Conservation (phyloP, 2,113 vertebrate species). For the Atractosteus spatula region DNA sequence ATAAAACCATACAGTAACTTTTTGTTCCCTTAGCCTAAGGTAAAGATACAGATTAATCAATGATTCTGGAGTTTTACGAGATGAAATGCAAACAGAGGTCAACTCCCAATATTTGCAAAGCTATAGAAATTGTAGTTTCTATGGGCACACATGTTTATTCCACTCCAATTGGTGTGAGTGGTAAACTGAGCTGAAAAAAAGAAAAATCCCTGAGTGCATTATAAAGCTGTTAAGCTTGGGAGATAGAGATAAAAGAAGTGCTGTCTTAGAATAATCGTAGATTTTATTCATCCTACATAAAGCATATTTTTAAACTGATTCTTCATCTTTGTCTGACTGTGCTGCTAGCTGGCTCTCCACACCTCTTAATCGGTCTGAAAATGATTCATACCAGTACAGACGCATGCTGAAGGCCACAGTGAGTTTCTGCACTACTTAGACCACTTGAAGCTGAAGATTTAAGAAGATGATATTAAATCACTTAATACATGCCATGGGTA, state of each 20-base stretch:
- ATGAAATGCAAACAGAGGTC: slow-evolving; percentile 8
- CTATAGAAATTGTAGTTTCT: neutral
- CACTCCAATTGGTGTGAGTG: neutral
- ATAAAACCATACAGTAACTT: too few relatives aligned
- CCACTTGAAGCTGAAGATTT: too few relatives aligned
- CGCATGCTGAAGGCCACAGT: too few relatives aligned
- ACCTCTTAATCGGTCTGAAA: too few relatives aligned
- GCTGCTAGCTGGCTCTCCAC: too few relatives aligned
- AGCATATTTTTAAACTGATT: too few relatives aligned
- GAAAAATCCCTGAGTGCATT: slow-evolving; percentile 2
- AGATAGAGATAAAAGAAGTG: neutral
- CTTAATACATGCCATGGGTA: too few relatives aligned
- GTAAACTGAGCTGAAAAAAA: neutral
- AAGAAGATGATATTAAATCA: too few relatives aligned
- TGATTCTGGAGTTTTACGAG: slow-evolving; percentile 4
- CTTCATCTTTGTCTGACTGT: too few relatives aligned
- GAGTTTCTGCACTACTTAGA: too few relatives aligned
- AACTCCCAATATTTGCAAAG: neutral
- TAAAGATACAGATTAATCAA: slow-evolving; percentile 4
- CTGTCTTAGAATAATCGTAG: neutral
- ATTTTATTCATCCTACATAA: neutral
- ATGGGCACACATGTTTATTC: neutral
- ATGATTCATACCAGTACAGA: too few relatives aligned
- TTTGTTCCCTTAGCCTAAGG: too few relatives aligned
- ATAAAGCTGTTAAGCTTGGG: neutral